These are phyloP conservation scores for Scleropages formosus DNA, from an alignment of 2,797 vertebrate species.

Conservation along the genomic window DNA sequence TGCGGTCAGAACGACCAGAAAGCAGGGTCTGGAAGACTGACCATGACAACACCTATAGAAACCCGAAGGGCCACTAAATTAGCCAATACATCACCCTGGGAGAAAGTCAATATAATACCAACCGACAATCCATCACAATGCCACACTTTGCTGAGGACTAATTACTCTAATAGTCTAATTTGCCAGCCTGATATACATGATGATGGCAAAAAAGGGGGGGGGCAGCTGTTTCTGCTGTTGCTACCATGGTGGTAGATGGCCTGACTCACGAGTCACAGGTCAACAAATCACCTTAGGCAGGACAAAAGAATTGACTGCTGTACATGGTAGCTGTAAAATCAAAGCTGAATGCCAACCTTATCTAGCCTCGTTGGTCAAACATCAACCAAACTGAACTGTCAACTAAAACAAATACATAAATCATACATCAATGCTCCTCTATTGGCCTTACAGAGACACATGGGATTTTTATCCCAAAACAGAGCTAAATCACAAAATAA, in stretches of 20 bases:
- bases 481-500: neutral
- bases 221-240: neutral
- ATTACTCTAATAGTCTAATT: constrained; percentile 72
- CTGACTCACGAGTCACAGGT: too few relatives aligned
- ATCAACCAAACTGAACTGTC: too few relatives aligned
- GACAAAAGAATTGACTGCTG: too few relatives aligned
- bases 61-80: constrained; percentile 54
- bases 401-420: too few relatives aligned
- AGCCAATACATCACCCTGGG: constrained; percentile 64
- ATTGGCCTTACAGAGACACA: too few relatives aligned
- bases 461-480: neutral
- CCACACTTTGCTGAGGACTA: constrained; percentile 56
- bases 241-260: neutral
- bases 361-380: too few relatives aligned
- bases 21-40: constrained; percentile 47
- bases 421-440: too few relatives aligned
- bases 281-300: too few relatives aligned
- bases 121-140: constrained; percentile 66
- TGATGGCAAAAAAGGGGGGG: constrained; percentile 44
- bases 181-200: constrained; percentile 62
- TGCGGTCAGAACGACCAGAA: constrained; percentile 39
- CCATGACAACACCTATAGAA: constrained; percentile 45
- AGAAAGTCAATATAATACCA: constrained; percentile 61
- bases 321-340: too few relatives aligned
- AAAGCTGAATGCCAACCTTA: too few relatives aligned